A percentile compares a stretch with the other conserved stretches of the same genome.
phyloP scores from a whole-genome alignment of 2,797 vertebrate genomes.

The Halcyon smyrnensis region DNA sequence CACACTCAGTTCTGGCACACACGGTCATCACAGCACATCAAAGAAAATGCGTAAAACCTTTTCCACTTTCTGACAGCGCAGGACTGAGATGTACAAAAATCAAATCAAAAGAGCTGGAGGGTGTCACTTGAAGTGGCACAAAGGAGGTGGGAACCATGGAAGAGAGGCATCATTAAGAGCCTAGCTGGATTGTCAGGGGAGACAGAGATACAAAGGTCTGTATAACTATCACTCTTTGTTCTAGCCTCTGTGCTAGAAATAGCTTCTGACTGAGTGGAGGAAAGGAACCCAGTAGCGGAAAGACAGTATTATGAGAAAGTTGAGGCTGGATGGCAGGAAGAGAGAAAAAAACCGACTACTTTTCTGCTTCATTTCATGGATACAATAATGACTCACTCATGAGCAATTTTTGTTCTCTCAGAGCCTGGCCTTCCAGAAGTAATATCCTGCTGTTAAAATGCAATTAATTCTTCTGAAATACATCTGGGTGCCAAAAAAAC shows the following conservation, averaged over 20 bases:
- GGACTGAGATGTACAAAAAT: neutral
- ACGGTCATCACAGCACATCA: neutral
- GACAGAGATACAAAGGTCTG: neutral
- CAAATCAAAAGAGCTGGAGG: neutral
- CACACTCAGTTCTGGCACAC: neutral
- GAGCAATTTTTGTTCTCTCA: neutral
- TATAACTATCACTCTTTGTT: neutral
- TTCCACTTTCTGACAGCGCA: neutral
- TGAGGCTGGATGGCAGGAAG: neutral
- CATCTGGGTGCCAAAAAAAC: neutral
- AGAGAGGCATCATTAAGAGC: neutral
- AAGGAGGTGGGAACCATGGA: neutral
- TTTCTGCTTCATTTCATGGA: neutral
- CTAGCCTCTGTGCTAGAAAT: neutral
- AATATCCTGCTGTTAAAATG: conserved; percentile 3
- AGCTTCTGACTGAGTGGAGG: neutral
- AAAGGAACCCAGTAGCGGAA: neutral
- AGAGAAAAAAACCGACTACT: neutral
- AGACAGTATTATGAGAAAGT: neutral
- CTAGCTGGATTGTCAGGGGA: neutral
- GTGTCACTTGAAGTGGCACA: neutral
- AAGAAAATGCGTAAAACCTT: neutral
- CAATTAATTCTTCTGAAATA: conserved; percentile 6
- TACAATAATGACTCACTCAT: neutral
- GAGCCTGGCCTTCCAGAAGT: neutral